These are phyloP conservation scores for Hippocampus guttulatus DNA, from an alignment of 2,113 vertebrate genomes.

Conservation along the genomic window DNA sequence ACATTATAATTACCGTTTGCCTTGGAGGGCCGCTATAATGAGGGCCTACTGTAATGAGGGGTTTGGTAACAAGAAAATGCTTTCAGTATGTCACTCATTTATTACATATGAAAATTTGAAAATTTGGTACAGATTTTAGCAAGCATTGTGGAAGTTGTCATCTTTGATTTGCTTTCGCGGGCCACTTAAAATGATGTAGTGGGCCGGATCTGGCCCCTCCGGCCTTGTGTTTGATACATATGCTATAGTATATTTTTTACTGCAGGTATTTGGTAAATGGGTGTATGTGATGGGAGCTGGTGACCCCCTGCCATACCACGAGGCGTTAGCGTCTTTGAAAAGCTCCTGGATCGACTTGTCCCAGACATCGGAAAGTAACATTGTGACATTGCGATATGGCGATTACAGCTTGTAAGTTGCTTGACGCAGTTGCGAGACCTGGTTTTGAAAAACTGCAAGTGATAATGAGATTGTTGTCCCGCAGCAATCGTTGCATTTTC, in stretches of 20 bases:
- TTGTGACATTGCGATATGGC: slow-evolving; percentile 57
- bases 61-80: too few species aligned
- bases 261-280: slow-evolving; percentile 66
- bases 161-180: too few species aligned
- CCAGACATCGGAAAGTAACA: slow-evolving; percentile 37
- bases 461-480: slow-evolving; percentile 7
- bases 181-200: too few species aligned
- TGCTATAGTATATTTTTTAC: not conserved
- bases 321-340: slow-evolving; percentile 56
- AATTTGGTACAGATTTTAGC: too few species aligned
- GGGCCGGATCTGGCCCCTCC: too few species aligned
- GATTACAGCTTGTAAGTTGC: slow-evolving; percentile 61
- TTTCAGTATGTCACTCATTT: too few species aligned
- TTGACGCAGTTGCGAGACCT: not conserved
- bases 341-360: slow-evolving; percentile 66
- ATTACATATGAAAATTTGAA: too few species aligned
- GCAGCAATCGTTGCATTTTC: slow-evolving; percentile 53
- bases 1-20: too few species aligned
- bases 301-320: slow-evolving; percentile 58
- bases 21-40: too few species aligned
- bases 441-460: not conserved
- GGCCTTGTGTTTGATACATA: too few species aligned
- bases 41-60: too few species aligned
- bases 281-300: slow-evolving; percentile 66
- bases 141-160: too few species aligned